Evolutionary conservation across 2,888 invertebrate genomes (phyloP), one percentile per base, ranked within the genome.

Genomic region (Vannuccia rotundouncinata): DNA sequence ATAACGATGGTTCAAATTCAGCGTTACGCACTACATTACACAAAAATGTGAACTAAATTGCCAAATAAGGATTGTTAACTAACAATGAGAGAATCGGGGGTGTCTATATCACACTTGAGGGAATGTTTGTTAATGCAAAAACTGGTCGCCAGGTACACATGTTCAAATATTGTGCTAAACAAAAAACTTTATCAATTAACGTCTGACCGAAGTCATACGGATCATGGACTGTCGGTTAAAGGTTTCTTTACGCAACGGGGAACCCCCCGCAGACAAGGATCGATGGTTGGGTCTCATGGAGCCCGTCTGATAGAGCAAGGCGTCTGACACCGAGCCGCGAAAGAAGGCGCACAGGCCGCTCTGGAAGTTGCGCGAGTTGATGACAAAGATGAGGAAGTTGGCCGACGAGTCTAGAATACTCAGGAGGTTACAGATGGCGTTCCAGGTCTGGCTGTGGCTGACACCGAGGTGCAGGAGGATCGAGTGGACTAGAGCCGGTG

Each of bases 371-470:
- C 66, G 66, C 66, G 66, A 66, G 25, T 66, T 66, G 10, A 66
- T 66, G 2, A 80, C 30, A 27, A 80, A 80, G 27, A 80, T 80
- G 59, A 80, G 29, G 30, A 80, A 80, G 59, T 80, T 80, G 17
- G 80, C 80, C 31, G 79, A 59, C 22, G 80, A 80, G 79, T 80
- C 80, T 0, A 79, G 29, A 29, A 79, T 73, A 27, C 31, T 79
- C 10, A 80, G 29, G 1, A 59, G 28, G 80, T 81, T 80, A 5
- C 79, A 80, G 17, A 80, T 28, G 13, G 76, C 30, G 5, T 78
- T 79, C 13, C 13, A n/a, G 10, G 73, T 60, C 22, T 29, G 78
- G 29, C 27, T 29, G 13, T 29, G 59, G 74, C 25, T 60, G 27
- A 75, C 31, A 13, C 31, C 31, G 1, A 73, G 27, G 2, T 73